Base-by-base conservation (phyloP, 1,140 invertebrate genomes). In the Drosophila jambulina region DNA sequence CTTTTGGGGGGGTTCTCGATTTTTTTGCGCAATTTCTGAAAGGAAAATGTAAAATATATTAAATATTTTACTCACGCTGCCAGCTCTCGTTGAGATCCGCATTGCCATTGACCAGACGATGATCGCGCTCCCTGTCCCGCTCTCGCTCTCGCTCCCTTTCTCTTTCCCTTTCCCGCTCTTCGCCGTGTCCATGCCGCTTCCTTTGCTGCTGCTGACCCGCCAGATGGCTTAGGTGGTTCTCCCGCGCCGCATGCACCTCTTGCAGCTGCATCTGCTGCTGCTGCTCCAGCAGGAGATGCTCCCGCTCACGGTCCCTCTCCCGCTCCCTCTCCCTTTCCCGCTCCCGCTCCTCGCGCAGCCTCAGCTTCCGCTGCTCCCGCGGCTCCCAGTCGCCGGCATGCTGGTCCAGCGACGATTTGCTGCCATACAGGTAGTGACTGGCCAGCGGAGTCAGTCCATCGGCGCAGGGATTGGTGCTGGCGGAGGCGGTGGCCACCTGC, bases 21-120 rank as follows among this genome's bases (percentile, higher is more conserved):
- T 27, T 12, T 49, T 19, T n/a, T n/a, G n/a, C 0, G n/a, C n/a
- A 2, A n/a, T 51, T n/a, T 19, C 38, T 34, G n/a, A 34, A 15
- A 34, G 13, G 1, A 21, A 5, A 12, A 9, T 19, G 0, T 32
- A 0, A 8, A 10, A 36, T 13, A 36, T 13, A 10, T 32, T 7
- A 4, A 36, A 2, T 15, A 15, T 25, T 15, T 6, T 69, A 91
- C 91, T 92, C 69, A 91, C 93, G 94, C 64, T 94, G 94, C 95
- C 95, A 95, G 79, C 94, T 94, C 69, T 96, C 96, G 46, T 95
- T 95, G 68, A 96, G 96, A 86, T 90, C 84, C 12, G 46, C 57
- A 38, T 63, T 72, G 38, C 79, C 78, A 32, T 91, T 86, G 27
- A 75, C 54, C 59, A 83, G 40, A 21, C 90, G 82, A 43, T 80